Evolutionary conservation across 92 coral and sea anemone species (phyloP).

Genomic region (Actinernus sp.): DNA sequence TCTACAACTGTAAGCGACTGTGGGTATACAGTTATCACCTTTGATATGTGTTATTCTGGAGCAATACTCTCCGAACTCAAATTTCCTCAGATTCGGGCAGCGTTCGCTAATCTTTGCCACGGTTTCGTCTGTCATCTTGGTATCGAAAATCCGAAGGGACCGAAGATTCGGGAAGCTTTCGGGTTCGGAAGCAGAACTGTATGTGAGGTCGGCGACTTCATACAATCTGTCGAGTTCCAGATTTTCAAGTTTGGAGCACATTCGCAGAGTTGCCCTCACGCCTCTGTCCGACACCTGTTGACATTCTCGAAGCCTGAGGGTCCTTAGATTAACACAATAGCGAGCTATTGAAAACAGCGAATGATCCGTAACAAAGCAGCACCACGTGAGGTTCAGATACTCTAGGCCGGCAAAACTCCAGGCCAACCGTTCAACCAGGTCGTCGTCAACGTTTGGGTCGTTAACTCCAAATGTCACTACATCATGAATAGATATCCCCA

Average conservation of each 20-base stretch:
- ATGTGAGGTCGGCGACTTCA: conserved; percentile 57
- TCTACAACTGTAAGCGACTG: conserved; percentile 70
- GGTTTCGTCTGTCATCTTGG: conserved; percentile 76
- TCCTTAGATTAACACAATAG: conserved; percentile 55
- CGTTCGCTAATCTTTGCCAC: conserved; percentile 69
- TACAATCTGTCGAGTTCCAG: conserved; percentile 77
- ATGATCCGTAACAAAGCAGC: conserved; percentile 84
- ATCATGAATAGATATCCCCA: conserved; percentile 74
- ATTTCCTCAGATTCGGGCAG: conserved; percentile 66
- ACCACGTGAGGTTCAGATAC: conserved; percentile 81
- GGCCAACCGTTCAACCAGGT: conserved; percentile 56
- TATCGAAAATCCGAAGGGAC: conserved; percentile 65
- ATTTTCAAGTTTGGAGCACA: conserved; percentile 53
- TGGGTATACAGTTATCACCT: conserved; percentile 59
- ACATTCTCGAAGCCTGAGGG: conserved; percentile 81
- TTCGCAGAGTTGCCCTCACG: conserved; percentile 60
- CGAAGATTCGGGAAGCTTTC: conserved; percentile 49
- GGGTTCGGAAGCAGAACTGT: conserved; percentile 12
- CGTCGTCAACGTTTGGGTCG: conserved; percentile 75
- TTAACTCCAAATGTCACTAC: conserved; percentile 75
- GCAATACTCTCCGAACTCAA: conserved; percentile 78
- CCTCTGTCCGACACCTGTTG: conserved; percentile 88
- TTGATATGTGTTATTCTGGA: conserved; percentile 63
- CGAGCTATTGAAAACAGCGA: conserved; percentile 63
- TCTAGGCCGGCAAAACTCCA: conserved; percentile 64